Evolutionary conservation across 1,140 invertebrate species (phyloP), one percentile per base, ranked within the genome.

Genomic region (Platyscapa corneri): DNA sequence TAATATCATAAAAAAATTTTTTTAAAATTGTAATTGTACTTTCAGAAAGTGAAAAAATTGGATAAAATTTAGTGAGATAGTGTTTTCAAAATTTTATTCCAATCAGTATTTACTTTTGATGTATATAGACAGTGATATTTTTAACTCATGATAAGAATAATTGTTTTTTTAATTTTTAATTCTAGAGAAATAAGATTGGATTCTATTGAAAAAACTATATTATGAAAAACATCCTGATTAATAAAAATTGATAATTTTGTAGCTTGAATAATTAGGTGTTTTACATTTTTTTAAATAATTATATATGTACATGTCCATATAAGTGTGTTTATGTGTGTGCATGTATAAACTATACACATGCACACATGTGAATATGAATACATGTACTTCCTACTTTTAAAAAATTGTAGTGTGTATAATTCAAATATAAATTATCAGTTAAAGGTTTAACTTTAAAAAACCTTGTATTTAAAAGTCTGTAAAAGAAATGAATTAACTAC

Each of bases 101-200:
- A 65, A 65, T 78, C 32, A 67, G 75, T 79, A 79, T 79, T 83
- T 79, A 72, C 65, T 79, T 84, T 79, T 42, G 65, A 84, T 84
- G 83, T 84, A 84, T 79, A 84, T 84, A 84, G 67, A 14, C 16
- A 34, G 8, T 72, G 32, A 78, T n/a, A 56, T 64, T 74, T 84
- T 74, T 3, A 70, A 30, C 49, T 79, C 23, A 56, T 16, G n/a
- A n/a, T 77, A 75, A 70, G 53, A 75, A 23, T 70, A 30, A 72
- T 70, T 42, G 60, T 65, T 49, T 64, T n/a, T 23, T 18, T 78
- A 72, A 56, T 60, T 84, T 74, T 53, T 67, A 65, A 77, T 64
- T 77, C 30, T 83, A 49, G 14, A 30, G 60, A 23, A 49, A 32
- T 78, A 37, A 77, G 39, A 78, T 78, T 49, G 1, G 39, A 83